Base-by-base conservation (phyloP, 2,888 invertebrate species). In the Encarsia formosa region DNA sequence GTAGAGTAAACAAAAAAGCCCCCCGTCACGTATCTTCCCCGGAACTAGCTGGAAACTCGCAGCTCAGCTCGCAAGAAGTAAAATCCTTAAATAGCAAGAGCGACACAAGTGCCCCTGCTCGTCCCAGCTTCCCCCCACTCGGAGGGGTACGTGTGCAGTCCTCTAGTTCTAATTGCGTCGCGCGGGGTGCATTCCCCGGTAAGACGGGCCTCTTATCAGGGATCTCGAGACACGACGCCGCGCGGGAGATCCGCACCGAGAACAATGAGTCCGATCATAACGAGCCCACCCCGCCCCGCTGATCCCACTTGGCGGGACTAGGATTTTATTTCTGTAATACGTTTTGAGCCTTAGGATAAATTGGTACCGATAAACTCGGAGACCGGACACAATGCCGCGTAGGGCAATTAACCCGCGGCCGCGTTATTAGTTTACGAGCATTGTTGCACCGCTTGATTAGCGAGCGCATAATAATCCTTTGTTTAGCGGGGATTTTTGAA, bases 181-280 rank as follows among this genome's bases (percentile, higher is more conserved):
- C 9, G 20, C 26, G 38, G 37, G 22, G 15, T 15, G 42, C 26
- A 11, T 26, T 11, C 11, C 26, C 6, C 26, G 26, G 11, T 26
- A 26, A 26, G 26, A 26, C 6, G 26, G 26, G 26, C 6, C 26
- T 26, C 6, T 11, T 8, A 11, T 11, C 6, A 11, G 6, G 26
- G 6, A 8, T 26, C 26, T 6, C 26, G 26, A 11, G 11, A 26
- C 26, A 8, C 26, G n/a, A n/a, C n/a, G 26, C 26, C 26, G 26
- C 26, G 26, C 6, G 11, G 6, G 6, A 8, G 6, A 11, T 11
- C 6, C 26, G 26, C 11, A 11, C 26, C 26, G 29, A 26, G 46
- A 51, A 51, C 51, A 51, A 51, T 51, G 51, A 51, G 34, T n/a
- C 15, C 13, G 51, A 46, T 46, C 41, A 46, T 46, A 51, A 51